Evolutionary conservation across 2,113 vertebrate genomes (phyloP).

Genomic region (Dicerorhinus sumatrensis): DNA sequence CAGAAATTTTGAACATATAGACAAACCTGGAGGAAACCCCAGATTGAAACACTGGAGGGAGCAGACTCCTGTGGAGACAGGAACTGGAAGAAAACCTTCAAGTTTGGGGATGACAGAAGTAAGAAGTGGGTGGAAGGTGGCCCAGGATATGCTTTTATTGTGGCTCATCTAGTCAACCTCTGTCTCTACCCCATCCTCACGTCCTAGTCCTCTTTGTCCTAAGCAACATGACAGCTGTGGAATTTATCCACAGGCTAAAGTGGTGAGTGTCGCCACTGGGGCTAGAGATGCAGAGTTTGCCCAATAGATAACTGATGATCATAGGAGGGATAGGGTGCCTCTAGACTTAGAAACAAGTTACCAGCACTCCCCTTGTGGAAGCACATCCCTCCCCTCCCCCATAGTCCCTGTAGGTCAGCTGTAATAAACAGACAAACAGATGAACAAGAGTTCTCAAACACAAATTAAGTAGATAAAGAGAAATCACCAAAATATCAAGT

Average conservation of each 20-base stretch:
- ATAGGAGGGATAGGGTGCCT: background rate
- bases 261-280: background rate
- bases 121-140: background rate
- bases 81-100: background rate
- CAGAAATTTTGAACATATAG: background rate
- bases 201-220: background rate
- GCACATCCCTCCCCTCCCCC: accelerated
- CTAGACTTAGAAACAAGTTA: background rate
- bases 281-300: background rate
- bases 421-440: background rate
- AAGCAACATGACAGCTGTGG: background rate
- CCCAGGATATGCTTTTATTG: background rate
- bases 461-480: background rate
- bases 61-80: background rate
- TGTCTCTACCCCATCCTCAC: background rate
- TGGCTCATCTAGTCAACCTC: background rate
- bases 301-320: background rate
- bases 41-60: background rate
- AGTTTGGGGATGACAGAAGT: background rate
- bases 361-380: background rate
- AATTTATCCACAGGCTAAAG: background rate
- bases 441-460: background rate
- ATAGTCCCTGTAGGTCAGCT: background rate
- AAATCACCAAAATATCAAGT: background rate
- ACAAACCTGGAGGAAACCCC: background rate